These are phyloP conservation scores for Asarcornis scutulata DNA, from an alignment of 2,113 vertebrate genomes.

Conservation along the genomic window DNA sequence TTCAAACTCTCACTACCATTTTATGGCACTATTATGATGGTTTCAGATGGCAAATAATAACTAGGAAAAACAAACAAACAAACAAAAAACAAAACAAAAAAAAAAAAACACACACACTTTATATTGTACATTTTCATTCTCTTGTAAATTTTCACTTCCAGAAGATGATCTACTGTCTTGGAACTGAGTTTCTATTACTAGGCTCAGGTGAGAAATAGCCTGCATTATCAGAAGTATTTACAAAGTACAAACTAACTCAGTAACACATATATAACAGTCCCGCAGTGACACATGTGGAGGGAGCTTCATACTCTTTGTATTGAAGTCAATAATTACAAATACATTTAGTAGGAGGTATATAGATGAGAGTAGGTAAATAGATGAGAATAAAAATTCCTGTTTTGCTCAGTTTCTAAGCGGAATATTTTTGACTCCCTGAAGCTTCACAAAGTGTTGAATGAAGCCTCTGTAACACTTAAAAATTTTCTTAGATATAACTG, in stretches of 20 bases:
- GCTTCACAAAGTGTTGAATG: background rate
- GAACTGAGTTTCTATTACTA: background rate
- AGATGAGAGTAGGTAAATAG: background rate
- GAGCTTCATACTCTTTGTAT: background rate
- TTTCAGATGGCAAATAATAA: background rate
- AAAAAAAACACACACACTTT: background rate
- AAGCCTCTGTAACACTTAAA: background rate
- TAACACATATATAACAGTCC: background rate
- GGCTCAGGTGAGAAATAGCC: background rate
- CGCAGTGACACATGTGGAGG: background rate
- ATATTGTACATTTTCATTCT: background rate
- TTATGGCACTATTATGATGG: background rate
- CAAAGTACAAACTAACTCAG: background rate
- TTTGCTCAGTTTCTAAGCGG: background rate
- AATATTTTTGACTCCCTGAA: background rate
- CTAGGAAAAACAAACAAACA: background rate
- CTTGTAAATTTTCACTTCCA: background rate
- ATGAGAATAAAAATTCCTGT: background rate
- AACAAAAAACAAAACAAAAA: too few relatives aligned
- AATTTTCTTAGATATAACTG: background rate
- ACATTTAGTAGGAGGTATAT: background rate
- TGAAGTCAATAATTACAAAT: background rate
- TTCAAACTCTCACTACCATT: background rate
- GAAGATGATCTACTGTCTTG: background rate
- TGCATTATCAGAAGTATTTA: background rate